Percentiles rank a stretch among this genome's conserved stretches.
Evolutionary conservation across 2,888 invertebrate species (phyloP).

Genomic region (Hanleya hanleyi): DNA sequence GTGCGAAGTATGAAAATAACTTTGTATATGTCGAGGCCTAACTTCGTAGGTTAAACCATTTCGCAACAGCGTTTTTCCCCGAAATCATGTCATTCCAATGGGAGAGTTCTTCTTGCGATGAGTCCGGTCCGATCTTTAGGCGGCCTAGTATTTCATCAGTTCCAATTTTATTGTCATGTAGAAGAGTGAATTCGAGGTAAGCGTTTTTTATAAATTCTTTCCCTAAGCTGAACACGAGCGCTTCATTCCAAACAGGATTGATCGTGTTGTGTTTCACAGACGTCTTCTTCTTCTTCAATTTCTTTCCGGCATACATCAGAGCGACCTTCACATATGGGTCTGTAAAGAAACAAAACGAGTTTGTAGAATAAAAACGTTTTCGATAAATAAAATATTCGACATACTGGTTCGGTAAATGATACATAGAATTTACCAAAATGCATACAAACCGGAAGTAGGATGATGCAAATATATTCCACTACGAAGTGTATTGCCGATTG

Average conservation of each 20-base stretch:
- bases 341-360: slow-evolving; percentile 69
- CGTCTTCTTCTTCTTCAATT: slow-evolving; percentile 90
- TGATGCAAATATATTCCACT: no score
- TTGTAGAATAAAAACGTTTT: no score
- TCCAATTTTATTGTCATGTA: slow-evolving; percentile 79
- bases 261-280: slow-evolving; percentile 83
- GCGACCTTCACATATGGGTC: slow-evolving; percentile 93
- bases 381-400: no score
- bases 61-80: slow-evolving; percentile 55
- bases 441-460: no score
- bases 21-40: neutral
- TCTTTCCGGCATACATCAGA: slow-evolving; percentile 87
- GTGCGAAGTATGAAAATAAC: no score
- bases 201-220: slow-evolving; percentile 78
- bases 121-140: slow-evolving; percentile 76
- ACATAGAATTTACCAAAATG: no score
- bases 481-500: no score
- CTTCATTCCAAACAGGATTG: slow-evolving; percentile 94
- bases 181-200: slow-evolving; percentile 78
- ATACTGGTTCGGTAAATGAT: no score
- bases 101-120: slow-evolving; percentile 56
- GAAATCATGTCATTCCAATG: slow-evolving; percentile 68
- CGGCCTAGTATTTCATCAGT: slow-evolving; percentile 77
- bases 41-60: slow-evolving; percentile 45
- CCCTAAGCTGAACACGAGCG: slow-evolving; percentile 83